Evolutionary conservation across 2,797 vertebrate genomes (phyloP), one percentile per base, ranked within the genome.

Genomic region (Sarcoramphus papa): DNA sequence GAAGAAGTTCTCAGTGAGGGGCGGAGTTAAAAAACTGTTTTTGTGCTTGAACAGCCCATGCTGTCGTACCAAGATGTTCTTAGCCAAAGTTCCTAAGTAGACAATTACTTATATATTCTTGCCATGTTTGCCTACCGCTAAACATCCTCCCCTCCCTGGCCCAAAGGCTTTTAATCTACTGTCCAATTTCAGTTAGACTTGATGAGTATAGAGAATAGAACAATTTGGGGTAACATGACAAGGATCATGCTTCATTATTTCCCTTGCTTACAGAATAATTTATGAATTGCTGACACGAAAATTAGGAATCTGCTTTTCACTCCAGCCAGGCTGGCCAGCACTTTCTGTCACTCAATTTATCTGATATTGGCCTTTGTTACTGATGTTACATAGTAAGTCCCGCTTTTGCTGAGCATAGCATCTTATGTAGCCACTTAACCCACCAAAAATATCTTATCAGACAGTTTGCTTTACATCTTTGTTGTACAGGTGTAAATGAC

Each of bases 51-150:
- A 41, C 8, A 65, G 11, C 6, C 25, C 18, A 19, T n/a, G 18
- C 15, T 48, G 5, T 40, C 3, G 0, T 64, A 79, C 25, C 25
- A 68, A 62, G 16, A 28, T 30, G 5, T 62, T 82, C 23, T 72
- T 57, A 53, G 24, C 7, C 12, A 40, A 53, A 84, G 18, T 53
- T 85, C 20, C 41, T 72, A 54, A 33, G 33, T 31, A 70, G 41
- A 60, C 4, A 54, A 33, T 57, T 76, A 51, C 2, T 73, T 87
- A 30, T 0, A 8, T 57, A 21, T 45, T 91, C 54, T 79, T 27
- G 45, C 4, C 2, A 2, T 67, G 21, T 70, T 84, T 89, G 6
- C 14, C 24, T 74, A 3, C 15, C 0, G 0, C 8, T 69, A 65
- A n/a, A 4, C n/a, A 50, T 54, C 50, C 40, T 56, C 53, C 8